Base-by-base conservation (phyloP, 2,888 invertebrate genomes). In the Strigamia transsilvanica region DNA sequence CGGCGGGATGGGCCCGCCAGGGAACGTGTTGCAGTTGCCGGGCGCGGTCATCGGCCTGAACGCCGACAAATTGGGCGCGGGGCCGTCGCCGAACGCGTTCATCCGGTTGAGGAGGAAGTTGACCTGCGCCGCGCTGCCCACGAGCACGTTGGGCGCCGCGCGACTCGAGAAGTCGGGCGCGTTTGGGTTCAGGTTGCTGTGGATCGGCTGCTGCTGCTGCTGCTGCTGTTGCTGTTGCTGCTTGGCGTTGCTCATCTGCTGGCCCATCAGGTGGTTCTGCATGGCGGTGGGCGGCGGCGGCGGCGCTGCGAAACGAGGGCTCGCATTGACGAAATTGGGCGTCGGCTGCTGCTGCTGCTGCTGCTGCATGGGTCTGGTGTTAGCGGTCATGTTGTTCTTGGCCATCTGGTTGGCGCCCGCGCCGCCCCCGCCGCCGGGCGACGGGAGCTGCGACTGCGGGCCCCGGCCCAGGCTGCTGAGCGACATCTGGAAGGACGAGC, bases 161-260 rank as follows among this genome's bases (percentile, higher is more conserved):
- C 90, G 89, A 84, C 91, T 91, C 0, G 92, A 91, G 87, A 94
- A 95, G 86, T 93, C 93, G 0, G 94, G 94, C 5, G 94, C 94
- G 85, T 94, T 92, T 0, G 94, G 94, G 88, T 95, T 95, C 61
- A 95, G 89, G 82, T 94, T 91, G 61, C 83, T 83, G 21, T 82
- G 83, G n/a, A 83, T 81, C 18, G 82, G 21, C 21, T 78, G 46
- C 34, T 34, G 34, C 34, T 34, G 3, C 34, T n/a, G n/a, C n/a
- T n/a, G n/a, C 51, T 66, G 34, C n/a, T 80, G 41, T 38, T 82
- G 80, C 21, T 84, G 21, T 15, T 78, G 46, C 34, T 34, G 34
- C 34, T 34, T 34, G 4, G 83, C 82, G 32, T 83, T 83, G 77
- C 73, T 34, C 82, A 81, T 80, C 18, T 61, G 38, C 82, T 84